These are phyloP conservation scores for Enteromius mattozi DNA, from an alignment of 2,797 vertebrate genomes.

Conservation along the genomic window DNA sequence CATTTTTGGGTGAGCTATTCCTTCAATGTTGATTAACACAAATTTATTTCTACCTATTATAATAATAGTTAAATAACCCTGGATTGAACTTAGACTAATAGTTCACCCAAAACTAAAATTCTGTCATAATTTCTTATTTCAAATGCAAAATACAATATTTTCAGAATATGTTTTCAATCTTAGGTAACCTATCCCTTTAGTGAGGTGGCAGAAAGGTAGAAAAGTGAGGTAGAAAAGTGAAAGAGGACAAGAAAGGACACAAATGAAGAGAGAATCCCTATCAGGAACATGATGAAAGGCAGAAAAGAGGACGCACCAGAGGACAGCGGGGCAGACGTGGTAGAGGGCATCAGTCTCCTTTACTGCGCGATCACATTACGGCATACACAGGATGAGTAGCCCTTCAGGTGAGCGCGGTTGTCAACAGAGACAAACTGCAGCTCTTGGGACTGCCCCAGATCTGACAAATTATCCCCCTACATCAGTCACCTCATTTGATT, in stretches of 20 bases:
- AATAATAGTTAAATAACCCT: background rate
- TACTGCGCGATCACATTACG: slow-evolving; percentile 84
- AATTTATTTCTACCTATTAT: background rate
- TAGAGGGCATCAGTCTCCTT: slow-evolving; percentile 78
- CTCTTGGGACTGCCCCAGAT: slow-evolving; percentile 95
- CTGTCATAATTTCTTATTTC: background rate
- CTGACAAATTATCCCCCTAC: slow-evolving; percentile 84
- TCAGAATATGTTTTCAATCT: background rate
- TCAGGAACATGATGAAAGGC: slow-evolving; percentile 20
- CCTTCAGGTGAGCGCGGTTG: slow-evolving; percentile 88
- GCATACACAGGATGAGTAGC: slow-evolving; percentile 83
- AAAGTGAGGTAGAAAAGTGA: slow-evolving; percentile 5
- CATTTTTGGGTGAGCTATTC: no score
- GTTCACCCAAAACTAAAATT: background rate
- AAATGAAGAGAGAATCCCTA: slow-evolving; percentile 34
- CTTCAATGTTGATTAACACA: background rate
- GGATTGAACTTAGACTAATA: background rate
- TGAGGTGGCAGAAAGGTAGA: background rate
- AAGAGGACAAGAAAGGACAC: slow-evolving; percentile 27
- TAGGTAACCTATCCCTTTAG: background rate
- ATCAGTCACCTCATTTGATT: slow-evolving; percentile 82
- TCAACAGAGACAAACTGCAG: slow-evolving; percentile 95
- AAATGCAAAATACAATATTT: background rate
- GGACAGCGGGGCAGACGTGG: slow-evolving; percentile 46
- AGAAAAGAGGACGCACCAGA: slow-evolving; percentile 50